phyloP scores from a whole-genome alignment of 1,140 invertebrate genomes.

The Hermatobates lingyangjiaoensis region DNA sequence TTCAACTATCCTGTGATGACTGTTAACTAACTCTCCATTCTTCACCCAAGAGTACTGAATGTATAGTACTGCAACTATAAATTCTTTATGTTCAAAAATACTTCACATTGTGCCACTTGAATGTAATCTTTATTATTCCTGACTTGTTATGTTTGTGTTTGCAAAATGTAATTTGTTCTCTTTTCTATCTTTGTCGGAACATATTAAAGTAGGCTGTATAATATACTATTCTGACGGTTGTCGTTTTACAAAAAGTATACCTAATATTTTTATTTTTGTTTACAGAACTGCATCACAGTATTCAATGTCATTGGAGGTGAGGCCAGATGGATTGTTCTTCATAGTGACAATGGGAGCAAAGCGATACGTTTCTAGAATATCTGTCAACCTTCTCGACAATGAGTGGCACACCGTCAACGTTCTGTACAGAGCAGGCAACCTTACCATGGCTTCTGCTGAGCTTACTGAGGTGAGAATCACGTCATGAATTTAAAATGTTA shows the following conservation, averaged over 20 bases:
- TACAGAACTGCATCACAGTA: constrained; percentile 2
- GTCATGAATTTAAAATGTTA: background rate
- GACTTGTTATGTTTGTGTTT: no score
- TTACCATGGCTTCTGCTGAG: constrained; percentile 36
- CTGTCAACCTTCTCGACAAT: constrained; percentile 49
- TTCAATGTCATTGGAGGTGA: constrained; percentile 22
- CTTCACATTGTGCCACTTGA: no score
- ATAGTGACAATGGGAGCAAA: constrained; percentile 31
- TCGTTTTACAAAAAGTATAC: background rate
- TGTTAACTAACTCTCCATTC: no score
- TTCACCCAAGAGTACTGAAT: no score
- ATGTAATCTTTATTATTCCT: no score
- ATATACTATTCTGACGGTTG: background rate
- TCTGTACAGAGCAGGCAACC: constrained; percentile 40
- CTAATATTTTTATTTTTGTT: constrained; percentile 1
- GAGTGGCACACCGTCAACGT: constrained; percentile 60
- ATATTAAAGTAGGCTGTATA: background rate
- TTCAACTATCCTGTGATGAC: no score
- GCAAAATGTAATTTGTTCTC: no score
- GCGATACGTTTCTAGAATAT: constrained; percentile 38
- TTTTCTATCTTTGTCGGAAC: background rate
- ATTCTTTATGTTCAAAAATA: no score
- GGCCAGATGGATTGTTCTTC: constrained; percentile 41
- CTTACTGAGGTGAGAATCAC: constrained; percentile 25
- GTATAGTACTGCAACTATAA: no score